These are phyloP conservation scores for Cydia splendana DNA, from an alignment of 1,140 invertebrate genomes.

Conservation along the genomic window DNA sequence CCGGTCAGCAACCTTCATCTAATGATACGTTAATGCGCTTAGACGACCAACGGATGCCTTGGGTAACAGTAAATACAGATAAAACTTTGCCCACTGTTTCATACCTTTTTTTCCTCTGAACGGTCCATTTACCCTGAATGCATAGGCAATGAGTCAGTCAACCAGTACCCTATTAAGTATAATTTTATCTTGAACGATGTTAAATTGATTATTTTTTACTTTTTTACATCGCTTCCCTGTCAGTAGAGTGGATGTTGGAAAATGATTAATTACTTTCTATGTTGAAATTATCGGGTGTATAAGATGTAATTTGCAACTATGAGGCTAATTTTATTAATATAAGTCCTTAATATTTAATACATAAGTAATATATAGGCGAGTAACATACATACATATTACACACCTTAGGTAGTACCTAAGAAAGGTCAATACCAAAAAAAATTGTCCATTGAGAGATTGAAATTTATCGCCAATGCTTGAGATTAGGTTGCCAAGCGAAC, in stretches of 20 bases:
- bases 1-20: slow-evolving; percentile 75
- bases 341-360: too few relatives aligned
- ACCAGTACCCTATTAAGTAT: slow-evolving; percentile 42
- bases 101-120: slow-evolving; percentile 72
- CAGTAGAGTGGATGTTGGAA: background rate
- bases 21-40: slow-evolving; percentile 74
- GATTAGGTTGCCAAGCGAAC: too few relatives aligned
- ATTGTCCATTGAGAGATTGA: too few relatives aligned
- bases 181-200: slow-evolving; percentile 2
- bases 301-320: too few relatives aligned
- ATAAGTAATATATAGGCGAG: too few relatives aligned
- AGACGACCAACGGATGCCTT: slow-evolving; percentile 56
- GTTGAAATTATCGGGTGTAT: too few relatives aligned
- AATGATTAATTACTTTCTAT: background rate
- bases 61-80: slow-evolving; percentile 74
- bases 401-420: too few relatives aligned
- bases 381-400: too few relatives aligned
- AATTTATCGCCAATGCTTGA: too few relatives aligned
- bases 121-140: slow-evolving; percentile 69
- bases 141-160: slow-evolving; percentile 77
- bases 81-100: slow-evolving; percentile 64
- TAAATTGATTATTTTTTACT: slow-evolving; percentile 1
- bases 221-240: background rate
- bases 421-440: too few relatives aligned
- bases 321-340: too few relatives aligned